These are phyloP conservation scores for Elachura formosa DNA, from an alignment of 2,113 vertebrate species.

Conservation along the genomic window DNA sequence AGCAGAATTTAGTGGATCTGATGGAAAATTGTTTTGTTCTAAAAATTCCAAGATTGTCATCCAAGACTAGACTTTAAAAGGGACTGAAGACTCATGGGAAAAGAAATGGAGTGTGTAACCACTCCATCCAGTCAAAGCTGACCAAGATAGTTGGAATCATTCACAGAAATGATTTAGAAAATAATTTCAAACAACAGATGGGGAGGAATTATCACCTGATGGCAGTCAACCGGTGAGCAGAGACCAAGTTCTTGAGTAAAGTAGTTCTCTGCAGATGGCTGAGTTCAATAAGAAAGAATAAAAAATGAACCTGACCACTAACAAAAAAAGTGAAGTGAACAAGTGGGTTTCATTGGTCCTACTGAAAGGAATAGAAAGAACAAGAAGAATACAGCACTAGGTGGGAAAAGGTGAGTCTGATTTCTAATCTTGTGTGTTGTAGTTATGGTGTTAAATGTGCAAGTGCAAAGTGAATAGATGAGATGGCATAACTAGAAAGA, in stretches of 20 bases:
- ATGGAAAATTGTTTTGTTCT: background rate
- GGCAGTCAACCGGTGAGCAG: background rate
- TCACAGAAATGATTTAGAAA: conserved; percentile 12
- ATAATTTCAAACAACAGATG: conserved; percentile 13
- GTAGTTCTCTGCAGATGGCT: background rate
- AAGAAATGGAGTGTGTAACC: background rate
- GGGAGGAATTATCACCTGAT: conserved; percentile 18
- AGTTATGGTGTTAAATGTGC: conserved; percentile 7
- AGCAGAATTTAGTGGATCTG: background rate
- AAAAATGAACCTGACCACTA: background rate
- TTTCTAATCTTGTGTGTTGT: conserved; percentile 14
- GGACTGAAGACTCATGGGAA: background rate
- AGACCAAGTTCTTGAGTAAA: conserved; percentile 6
- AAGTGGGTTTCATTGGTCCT: background rate
- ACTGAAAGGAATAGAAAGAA: background rate
- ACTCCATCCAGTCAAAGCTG: background rate
- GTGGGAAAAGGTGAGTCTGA: background rate
- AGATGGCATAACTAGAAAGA: conserved; percentile 52
- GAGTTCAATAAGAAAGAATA: background rate
- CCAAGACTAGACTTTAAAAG: background rate
- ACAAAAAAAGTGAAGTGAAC: background rate
- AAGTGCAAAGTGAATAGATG: background rate
- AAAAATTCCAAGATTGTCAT: background rate
- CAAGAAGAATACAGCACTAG: background rate
- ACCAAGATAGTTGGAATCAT: background rate